phyloP scores from a whole-genome alignment of 2,888 invertebrate species.

The Salpingus planirostris region DNA sequence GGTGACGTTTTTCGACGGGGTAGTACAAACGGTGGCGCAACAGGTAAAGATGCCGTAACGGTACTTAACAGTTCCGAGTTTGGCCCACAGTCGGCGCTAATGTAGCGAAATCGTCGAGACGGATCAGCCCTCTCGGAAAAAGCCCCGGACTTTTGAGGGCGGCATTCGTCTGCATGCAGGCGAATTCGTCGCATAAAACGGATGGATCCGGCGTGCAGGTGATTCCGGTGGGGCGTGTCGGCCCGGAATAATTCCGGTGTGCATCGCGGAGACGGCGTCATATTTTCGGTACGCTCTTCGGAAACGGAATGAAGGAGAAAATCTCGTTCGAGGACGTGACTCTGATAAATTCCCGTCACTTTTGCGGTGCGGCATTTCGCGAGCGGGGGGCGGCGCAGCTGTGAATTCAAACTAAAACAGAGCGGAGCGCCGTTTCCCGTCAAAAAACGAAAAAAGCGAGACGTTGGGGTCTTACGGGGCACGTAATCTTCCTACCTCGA shows the following conservation, averaged over 20 bases:
- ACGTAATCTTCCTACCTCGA: constrained; percentile 24
- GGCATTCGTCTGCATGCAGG: too few species aligned
- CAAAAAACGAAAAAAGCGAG: constrained; percentile 32
- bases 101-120: constrained; percentile 20
- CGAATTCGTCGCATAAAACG: too few species aligned
- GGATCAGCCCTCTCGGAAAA: too few species aligned
- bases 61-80: constrained; percentile 32
- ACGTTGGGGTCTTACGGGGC: constrained; percentile 25
- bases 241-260: constrained; percentile 12
- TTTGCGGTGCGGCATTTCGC: constrained; percentile 23
- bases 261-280: constrained; percentile 17
- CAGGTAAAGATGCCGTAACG: constrained; percentile 32
- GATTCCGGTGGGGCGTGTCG: too few species aligned
- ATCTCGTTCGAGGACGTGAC: too few species aligned
- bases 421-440: too few species aligned
- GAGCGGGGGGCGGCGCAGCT: constrained; percentile 21
- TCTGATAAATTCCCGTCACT: constrained; percentile 21
- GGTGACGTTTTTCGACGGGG: constrained; percentile 19
- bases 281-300: constrained; percentile 27
- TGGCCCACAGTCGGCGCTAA: constrained; percentile 37
- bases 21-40: constrained; percentile 26
- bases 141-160: too few species aligned
- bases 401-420: constrained; percentile 21
- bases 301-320: constrained; percentile 28
- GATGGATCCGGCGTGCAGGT: too few species aligned